Conservation (phyloP, 2,888 invertebrate genomes). For the Campopleginae sp. region DNA sequence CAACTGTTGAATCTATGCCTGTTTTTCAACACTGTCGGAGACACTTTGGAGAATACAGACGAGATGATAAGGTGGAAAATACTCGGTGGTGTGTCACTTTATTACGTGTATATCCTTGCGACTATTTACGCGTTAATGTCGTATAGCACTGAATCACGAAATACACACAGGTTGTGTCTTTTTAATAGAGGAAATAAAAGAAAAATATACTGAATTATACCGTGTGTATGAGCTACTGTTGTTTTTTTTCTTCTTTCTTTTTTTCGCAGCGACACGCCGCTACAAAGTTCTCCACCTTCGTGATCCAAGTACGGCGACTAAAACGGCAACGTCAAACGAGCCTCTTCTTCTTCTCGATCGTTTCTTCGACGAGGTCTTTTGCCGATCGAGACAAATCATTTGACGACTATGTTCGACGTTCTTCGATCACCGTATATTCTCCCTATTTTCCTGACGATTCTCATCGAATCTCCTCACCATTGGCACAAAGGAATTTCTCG, state of each 20-base stretch:
- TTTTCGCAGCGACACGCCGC: constrained; percentile 55
- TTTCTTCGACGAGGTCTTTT: constrained; percentile 32
- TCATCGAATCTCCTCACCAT: constrained; percentile 48
- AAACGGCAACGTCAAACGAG: constrained; percentile 47
- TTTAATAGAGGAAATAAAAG: background rate
- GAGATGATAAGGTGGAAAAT: background rate
- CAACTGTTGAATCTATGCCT: background rate
- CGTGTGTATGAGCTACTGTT: background rate
- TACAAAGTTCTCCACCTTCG: constrained; percentile 65
- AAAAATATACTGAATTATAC: background rate
- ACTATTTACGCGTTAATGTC: constrained; percentile 4
- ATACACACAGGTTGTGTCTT: constrained; percentile 14
- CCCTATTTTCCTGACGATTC: background rate
- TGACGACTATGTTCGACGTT: constrained; percentile 42
- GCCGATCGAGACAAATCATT: constrained; percentile 45
- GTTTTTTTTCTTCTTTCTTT: constrained; percentile 18
- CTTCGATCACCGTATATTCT: constrained; percentile 4
- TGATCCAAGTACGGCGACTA: constrained; percentile 54
- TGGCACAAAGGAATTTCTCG: constrained; percentile 69
- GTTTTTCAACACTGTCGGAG: background rate
- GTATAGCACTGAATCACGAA: constrained; percentile 9
- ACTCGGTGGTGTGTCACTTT: background rate
- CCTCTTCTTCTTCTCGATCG: constrained; percentile 45
- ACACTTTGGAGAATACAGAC: constrained; percentile 5
- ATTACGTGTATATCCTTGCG: background rate